These are phyloP conservation scores for Protobothrops flavoviridis DNA, from an alignment of 2,113 vertebrate species.

Conservation along the genomic window DNA sequence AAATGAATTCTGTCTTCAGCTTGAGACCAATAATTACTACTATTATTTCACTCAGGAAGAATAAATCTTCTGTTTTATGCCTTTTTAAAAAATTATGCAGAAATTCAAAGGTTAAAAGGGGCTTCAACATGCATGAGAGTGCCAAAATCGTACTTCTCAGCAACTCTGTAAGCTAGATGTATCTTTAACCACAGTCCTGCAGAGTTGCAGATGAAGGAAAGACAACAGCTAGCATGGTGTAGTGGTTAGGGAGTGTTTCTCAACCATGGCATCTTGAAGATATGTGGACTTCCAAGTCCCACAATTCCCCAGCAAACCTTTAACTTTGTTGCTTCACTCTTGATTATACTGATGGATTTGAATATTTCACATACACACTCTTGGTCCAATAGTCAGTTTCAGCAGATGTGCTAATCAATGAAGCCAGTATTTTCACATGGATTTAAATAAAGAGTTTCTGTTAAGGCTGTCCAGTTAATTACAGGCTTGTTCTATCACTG, in stretches of 20 bases:
- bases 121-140: not conserved
- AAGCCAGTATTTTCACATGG: not conserved
- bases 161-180: not conserved
- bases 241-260: not conserved
- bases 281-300: not conserved
- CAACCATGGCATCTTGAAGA: not conserved
- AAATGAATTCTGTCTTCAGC: not conserved
- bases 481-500: not conserved
- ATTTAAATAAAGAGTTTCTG: not conserved
- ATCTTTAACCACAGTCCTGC: not conserved
- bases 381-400: not conserved
- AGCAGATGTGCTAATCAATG: not conserved
- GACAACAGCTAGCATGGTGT: not conserved
- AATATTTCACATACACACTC: not conserved
- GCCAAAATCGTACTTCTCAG: not conserved
- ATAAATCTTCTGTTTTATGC: not conserved
- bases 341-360: not conserved
- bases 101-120: not conserved
- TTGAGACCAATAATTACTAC: not conserved
- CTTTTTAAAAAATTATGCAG: not conserved
- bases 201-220: not conserved
- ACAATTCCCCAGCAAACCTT: not conserved
- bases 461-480: not conserved
- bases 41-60: not conserved
- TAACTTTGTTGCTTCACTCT: not conserved